Base-by-base conservation (phyloP, 2,113 vertebrate species). In the Fukomys damarensis region DNA sequence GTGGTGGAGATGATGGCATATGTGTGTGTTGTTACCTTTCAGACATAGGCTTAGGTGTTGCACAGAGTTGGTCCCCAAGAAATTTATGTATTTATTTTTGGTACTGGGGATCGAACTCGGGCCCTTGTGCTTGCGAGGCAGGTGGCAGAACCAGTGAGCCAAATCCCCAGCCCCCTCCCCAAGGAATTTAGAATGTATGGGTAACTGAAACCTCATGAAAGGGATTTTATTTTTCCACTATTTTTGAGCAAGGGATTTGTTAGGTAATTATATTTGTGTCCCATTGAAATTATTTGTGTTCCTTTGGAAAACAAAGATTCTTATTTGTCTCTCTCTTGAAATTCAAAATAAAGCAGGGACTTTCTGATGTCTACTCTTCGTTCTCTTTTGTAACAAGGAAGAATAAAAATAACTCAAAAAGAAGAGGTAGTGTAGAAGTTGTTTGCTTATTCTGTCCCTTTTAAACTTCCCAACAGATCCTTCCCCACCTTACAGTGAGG, bases 261-360 rank as follows among this genome's bases (percentile, higher is more conserved):
- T 82, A 91, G 58, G 24, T 58, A 52, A 86, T 89, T 92, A 8
- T 61, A 79, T 87, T 77, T 89, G 49, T 66, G 26, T 66, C 30
- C 38, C 35, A 32, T 93, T 38, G 82, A 72, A 85, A 68, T 72
- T 22, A 22, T 59, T 79, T 95, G 58, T 58, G 38, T 65, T 22
- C 54, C 66, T 54, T 11, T 24, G 70, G 63, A 77, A 93, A 93
- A n/a, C 4, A 74, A 41, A 74, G 49, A 68, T 95, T 58, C 41
- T 94, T 93, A 43, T 68, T 86, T 89, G 0, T 66, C 83, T 86
- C 16, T 91, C 30, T 52, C 72, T 70, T 82, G 83, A 63, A 91
- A 89, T 92, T 76, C 43, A 68, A 86, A 91, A 52, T 58, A 46
- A 95, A 79, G 56, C n/a, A 58, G 52, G 77, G 52, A 0, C 38